Conservation (phyloP, 2,888 invertebrate species). For the Rambutsinella grinnellia region DNA sequence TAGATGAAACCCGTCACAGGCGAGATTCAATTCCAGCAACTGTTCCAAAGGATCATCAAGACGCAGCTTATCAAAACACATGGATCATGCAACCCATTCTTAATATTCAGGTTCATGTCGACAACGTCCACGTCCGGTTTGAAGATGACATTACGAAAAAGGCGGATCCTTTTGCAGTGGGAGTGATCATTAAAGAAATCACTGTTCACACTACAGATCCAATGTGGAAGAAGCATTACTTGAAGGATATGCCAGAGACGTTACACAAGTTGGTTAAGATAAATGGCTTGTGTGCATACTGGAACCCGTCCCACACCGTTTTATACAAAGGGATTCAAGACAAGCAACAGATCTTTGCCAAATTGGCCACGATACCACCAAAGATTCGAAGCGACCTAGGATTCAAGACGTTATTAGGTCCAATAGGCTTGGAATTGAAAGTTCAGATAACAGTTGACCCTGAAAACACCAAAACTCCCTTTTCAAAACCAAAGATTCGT, state of each 20-base stretch:
- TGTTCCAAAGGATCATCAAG: neutral
- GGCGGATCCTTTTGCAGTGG: constrained; percentile 81
- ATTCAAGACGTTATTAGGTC: constrained; percentile 80
- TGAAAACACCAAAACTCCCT: constrained; percentile 80
- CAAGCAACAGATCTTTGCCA: neutral
- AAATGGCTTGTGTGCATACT: constrained; percentile 87
- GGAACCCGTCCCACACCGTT: constrained; percentile 78
- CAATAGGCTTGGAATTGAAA: constrained; percentile 90
- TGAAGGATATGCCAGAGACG: constrained; percentile 82
- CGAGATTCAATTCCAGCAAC: neutral
- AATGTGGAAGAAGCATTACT: constrained; percentile 83
- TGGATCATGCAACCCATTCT: constrained; percentile 89
- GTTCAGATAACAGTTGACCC: constrained; percentile 93
- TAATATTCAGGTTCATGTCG: constrained; percentile 89
- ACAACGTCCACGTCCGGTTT: constrained; percentile 90
- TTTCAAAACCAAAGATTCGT: constrained; percentile 86
- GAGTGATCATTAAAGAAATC: constrained; percentile 84
- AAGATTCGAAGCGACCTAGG: neutral
- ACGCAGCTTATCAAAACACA: constrained; percentile 87
- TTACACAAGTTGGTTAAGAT: constrained; percentile 89
- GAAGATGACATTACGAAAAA: constrained; percentile 87
- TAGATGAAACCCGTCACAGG: neutral
- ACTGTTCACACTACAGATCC: constrained; percentile 91
- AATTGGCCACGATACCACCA: constrained; percentile 1
- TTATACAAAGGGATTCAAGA: constrained; percentile 21